Conservation (phyloP, 2,113 vertebrate species). For the Calyptomena viridis region DNA sequence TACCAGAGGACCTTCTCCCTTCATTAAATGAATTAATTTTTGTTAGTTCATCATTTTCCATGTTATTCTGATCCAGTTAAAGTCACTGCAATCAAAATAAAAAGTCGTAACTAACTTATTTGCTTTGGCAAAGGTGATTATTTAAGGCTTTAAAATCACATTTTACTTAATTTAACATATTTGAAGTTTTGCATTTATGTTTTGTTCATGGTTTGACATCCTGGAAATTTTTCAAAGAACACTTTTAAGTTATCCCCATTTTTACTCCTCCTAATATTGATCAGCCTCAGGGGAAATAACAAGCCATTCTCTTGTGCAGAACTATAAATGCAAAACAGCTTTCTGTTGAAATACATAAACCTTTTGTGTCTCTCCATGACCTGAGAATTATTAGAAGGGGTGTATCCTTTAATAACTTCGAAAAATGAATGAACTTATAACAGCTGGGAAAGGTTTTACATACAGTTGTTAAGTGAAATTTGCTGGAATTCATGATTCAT, state of each 20-base stretch:
- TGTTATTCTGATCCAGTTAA: background rate
- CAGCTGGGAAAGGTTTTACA: constrained; percentile 37
- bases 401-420: constrained; percentile 54
- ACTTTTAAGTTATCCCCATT: constrained; percentile 9
- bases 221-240: constrained; percentile 40
- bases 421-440: constrained; percentile 47
- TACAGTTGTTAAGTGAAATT: constrained; percentile 34
- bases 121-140: background rate
- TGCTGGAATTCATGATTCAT: constrained; percentile 44
- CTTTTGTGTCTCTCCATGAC: constrained; percentile 19
- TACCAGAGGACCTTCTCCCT: background rate
- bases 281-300: constrained; percentile 58
- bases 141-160: background rate
- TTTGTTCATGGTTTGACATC: background rate
- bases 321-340: constrained; percentile 55
- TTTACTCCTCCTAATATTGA: constrained; percentile 39
- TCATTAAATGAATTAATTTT: background rate
- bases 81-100: background rate
- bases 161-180: constrained; percentile 3
- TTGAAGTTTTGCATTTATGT: background rate
- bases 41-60: background rate
- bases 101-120: background rate
- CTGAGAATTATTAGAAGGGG: constrained; percentile 38
- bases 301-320: constrained; percentile 2
- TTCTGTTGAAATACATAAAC: constrained; percentile 59